Evolutionary conservation across 2,888 invertebrate species (phyloP), one percentile per base, ranked within the genome.

Genomic region (Apamea anceps): DNA sequence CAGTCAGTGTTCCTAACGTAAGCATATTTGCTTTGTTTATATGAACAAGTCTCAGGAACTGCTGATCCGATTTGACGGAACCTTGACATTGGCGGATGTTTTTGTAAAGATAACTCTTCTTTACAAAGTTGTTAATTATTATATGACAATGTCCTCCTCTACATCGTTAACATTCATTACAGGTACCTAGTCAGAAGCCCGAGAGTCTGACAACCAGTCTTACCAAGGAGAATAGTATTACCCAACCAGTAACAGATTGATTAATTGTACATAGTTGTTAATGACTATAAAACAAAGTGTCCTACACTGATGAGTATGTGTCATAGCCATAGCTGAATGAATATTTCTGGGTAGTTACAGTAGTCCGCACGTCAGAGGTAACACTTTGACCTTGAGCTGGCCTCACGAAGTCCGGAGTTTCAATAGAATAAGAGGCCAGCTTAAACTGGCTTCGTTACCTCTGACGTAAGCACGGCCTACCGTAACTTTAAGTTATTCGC

Each of bases 21-120:
- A 80, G 75, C 87, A 65, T 25, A 57, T 63, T 77, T 60, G 81
- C 81, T 84, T 32, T 86, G 76, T 80, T 84, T 79, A 81, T 65
- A 67, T 32, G 67, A 75, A 72, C 88, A 51, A 75, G 70, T 80
- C 60, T 80, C 62, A 51, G 68, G 65, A 86, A 79, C 82, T 84
- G 81, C 85, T 86, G 77, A 80, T 72, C 63, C 70, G 57, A 81
- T 71, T 32, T 73, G 67, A 66, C 18, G 63, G 60, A 78, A 71
- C 88, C 90, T 86, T 89, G 84, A 86, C 87, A 85, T 87, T 91
- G 81, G 25, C 84, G 78, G 74, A 84, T 79, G 79, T 85, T 79
- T 78, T 85, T 45, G 2, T 28, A 73, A 48, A 75, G 83, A 75
- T 83, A 51, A 51, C 71, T 71, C 42, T 57, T 48, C 54, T 68